Base-by-base conservation (phyloP, 1,140 invertebrate genomes). In the Drosophila athabasca region DNA sequence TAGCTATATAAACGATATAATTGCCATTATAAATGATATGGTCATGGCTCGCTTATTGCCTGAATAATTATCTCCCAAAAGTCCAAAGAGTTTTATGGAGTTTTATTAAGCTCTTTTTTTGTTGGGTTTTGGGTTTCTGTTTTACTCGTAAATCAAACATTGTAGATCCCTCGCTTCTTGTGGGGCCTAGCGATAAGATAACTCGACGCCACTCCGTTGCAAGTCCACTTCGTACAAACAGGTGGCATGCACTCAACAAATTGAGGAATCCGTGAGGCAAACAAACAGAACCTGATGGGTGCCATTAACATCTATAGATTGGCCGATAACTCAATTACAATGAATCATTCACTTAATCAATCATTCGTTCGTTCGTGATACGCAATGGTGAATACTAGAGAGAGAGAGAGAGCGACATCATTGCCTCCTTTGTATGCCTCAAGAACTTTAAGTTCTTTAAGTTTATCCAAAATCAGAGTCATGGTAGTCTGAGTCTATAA, bases 11-110 rank as follows among this genome's bases (percentile, higher is more conserved):
- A 9, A 8, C 29, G 29, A 39, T 39, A 59, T 46, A 60, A 68
- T 46, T 60, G 46, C 58, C 62, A 49, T 72, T 60, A 72, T 81
- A 61, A 81, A 81, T 73, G 75, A 67, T 61, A 46, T 81, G 57
- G 72, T 62, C 59, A 55, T 54, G 79, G 68, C 68, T 65, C 51
- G 73, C 67, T 62, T 81, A 73, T 81, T 81, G 50, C 62, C 41
- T 59, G 17, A 73, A 68, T 82, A 81, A 81, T 81, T 66, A 81
- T 48, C n/a, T 35, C 58, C 31, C 17, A 41, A 60, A 24, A 26
- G n/a, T 45, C 46, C 54, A 58, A 67, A 45, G 39, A 44, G 26
- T 31, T 22, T 8, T 26, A 60, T 43, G 7, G n/a, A n/a, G 29
- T 8, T 8, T 7, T 8, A 31, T 31, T 31, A 2, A 8, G 1